phyloP scores from a whole-genome alignment of 2,888 invertebrate genomes.

The Sphinx pinastri region DNA sequence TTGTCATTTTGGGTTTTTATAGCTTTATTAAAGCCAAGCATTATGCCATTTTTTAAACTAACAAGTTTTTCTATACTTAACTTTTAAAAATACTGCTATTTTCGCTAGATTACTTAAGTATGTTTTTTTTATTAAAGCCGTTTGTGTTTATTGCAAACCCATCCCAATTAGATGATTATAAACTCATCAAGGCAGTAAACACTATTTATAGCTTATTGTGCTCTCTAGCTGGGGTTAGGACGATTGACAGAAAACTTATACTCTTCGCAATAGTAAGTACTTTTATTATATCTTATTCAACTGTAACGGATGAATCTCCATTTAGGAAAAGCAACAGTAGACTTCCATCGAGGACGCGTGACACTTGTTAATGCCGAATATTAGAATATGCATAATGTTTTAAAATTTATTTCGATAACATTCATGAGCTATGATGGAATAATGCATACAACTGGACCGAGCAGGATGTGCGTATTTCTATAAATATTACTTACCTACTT shows the following conservation, averaged over 20 bases:
- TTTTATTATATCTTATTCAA: no score
- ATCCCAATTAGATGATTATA: slow-evolving; percentile 7
- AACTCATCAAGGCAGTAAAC: slow-evolving; percentile 11
- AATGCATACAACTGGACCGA: neutral
- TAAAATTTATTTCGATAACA: neutral
- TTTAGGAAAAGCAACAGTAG: neutral
- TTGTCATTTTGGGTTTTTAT: no score
- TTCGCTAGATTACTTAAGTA: neutral
- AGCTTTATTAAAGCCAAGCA: no score
- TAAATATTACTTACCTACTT: slow-evolving; percentile 2
- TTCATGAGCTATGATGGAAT: neutral
- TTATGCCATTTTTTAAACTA: no score
- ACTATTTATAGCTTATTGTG: neutral
- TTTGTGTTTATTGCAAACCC: neutral
- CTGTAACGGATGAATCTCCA: neutral
- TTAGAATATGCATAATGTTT: neutral
- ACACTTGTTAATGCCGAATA: neutral
- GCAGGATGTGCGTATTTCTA: slow-evolving; percentile 5
- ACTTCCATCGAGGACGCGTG: neutral
- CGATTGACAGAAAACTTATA: no score
- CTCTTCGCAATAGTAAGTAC: no score
- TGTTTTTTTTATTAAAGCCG: neutral
- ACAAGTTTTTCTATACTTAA: neutral
- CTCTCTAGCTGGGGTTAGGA: no score
- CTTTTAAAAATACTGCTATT: neutral